Base-by-base conservation (phyloP, 2,888 invertebrate species). In the Chymomyza procnemis region DNA sequence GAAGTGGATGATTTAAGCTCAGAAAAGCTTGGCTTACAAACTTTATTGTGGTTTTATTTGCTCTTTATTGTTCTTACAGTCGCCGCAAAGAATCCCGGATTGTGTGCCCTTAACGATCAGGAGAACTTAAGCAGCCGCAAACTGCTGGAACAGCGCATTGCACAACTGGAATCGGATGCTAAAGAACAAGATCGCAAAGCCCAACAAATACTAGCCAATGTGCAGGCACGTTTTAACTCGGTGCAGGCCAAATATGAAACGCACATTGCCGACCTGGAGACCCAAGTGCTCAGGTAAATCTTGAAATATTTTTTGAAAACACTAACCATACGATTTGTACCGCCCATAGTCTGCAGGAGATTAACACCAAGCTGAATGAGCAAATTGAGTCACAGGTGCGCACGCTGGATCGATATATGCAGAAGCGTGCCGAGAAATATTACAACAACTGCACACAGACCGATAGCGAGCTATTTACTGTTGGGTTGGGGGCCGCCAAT, bases 201-300 rank as follows among this genome's bases (percentile, higher is more conserved):
- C 16, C 94, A 95, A 72, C 93, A 94, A 82, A 94, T 95, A 61
- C 90, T 96, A 73, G 87, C 94, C 21, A 95, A 95, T 60, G 93
- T 96, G 16, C 95, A 95, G 90, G 94, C 94, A 65, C 95, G 95
- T 81, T 95, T 96, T 87, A 93, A 93, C 47, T 94, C 95, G 55
- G 95, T 95, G 93, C 95, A 95, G 90, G 92, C 93, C 66, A 96
- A 95, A 87, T 96, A 96, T 83, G 94, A 95, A 76, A 93, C 92
- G 47, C 95, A 95, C 84, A 95, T 95, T 65, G 94, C 94, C 74
- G 95, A 95, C 78, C 92, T 95, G n/a, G 95, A 95, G 89, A 92
- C 94, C 22, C 94, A 95, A 88, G 93, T 93, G 14, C 78, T 91
- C 64, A 92, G 90, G 90, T 92, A 67, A 76, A 69, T 61, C 8